phyloP scores from a whole-genome alignment of 64 coral and sea anemone genomes.

The Stichodactyla mertensii region DNA sequence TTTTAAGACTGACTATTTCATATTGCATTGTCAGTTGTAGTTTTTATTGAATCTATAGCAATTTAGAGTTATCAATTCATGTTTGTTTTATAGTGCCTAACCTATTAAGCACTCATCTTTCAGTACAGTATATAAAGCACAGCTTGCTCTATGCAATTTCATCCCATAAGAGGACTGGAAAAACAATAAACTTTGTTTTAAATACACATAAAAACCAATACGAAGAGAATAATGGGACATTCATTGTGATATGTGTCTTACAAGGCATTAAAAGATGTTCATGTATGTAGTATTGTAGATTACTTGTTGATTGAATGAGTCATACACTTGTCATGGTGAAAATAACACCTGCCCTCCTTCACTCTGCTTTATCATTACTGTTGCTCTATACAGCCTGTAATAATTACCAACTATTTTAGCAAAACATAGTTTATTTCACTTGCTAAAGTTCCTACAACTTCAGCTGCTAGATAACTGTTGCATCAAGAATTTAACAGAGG shows the following conservation, averaged over 20 bases:
- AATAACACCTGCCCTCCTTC: background rate
- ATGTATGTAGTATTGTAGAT: background rate
- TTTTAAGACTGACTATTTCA: background rate
- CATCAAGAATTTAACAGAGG: too few relatives aligned
- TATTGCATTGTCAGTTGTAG: background rate
- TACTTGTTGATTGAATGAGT: constrained; percentile 17
- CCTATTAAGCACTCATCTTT: background rate
- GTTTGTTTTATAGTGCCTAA: background rate
- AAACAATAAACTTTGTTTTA: too few relatives aligned
- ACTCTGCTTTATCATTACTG: background rate
- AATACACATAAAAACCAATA: background rate
- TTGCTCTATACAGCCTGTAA: background rate
- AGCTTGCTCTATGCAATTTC: background rate
- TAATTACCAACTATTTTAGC: background rate
- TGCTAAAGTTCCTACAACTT: too few relatives aligned
- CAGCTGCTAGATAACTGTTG: too few relatives aligned
- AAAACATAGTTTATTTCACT: background rate
- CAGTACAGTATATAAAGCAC: background rate
- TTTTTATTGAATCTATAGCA: background rate
- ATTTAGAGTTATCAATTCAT: background rate
- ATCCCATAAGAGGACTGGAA: background rate
- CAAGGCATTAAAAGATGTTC: background rate
- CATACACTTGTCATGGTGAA: background rate
- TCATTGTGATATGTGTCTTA: background rate
- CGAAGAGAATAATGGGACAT: background rate